Percentiles rank a stretch among this genome's conserved stretches.
These are phyloP conservation scores for Alentia gelatinosa DNA, from an alignment of 2,888 invertebrate genomes.

Conservation along the genomic window DNA sequence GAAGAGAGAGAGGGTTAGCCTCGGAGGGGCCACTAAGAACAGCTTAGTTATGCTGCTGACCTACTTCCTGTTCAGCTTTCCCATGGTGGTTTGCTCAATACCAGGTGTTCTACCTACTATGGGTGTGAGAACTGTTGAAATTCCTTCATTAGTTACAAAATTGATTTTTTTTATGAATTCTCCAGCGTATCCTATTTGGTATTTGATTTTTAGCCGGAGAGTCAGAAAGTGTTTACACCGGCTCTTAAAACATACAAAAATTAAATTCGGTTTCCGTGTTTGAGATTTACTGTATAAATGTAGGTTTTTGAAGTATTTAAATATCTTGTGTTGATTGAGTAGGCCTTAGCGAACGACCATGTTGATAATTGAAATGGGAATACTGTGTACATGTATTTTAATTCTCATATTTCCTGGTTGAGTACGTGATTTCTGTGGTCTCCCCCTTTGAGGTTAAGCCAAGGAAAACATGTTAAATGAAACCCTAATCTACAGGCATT, in stretches of 20 bases:
- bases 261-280: neutral
- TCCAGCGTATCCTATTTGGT: conserved; percentile 76
- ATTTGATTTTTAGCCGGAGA: conserved; percentile 74
- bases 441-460: too few species aligned
- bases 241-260: conserved; percentile 65
- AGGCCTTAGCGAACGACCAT: too few species aligned
- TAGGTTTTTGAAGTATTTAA: too few species aligned
- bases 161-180: conserved; percentile 75
- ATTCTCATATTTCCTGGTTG: too few species aligned
- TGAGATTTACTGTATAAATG: neutral
- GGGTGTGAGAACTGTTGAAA: conserved; percentile 59
- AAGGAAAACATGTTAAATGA: too few species aligned
- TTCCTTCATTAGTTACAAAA: conserved; percentile 68
- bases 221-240: conserved; percentile 72
- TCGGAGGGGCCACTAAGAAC: conserved; percentile 75
- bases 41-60: conserved; percentile 75
- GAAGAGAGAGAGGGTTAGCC: conserved; percentile 70
- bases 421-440: too few species aligned
- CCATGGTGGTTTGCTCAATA: conserved; percentile 72
- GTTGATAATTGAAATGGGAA: too few species aligned
- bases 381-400: too few species aligned
- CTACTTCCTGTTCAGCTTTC: conserved; percentile 72
- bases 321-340: too few species aligned
- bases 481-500: too few species aligned
- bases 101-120: conserved; percentile 64